These are phyloP conservation scores for Pyrrhia umbra DNA, from an alignment of 2,888 invertebrate species.

Conservation along the genomic window DNA sequence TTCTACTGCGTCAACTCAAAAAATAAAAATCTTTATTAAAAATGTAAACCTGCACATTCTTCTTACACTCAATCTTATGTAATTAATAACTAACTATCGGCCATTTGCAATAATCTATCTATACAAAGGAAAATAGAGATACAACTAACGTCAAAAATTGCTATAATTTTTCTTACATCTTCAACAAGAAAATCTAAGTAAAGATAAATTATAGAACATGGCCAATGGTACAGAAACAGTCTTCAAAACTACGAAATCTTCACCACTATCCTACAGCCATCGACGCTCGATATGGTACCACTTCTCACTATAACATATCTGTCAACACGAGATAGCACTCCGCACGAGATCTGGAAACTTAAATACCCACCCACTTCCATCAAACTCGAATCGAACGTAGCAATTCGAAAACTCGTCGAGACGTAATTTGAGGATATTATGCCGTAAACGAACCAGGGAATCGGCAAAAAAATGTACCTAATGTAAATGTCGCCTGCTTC, in stretches of 20 bases:
- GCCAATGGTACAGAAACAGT: too few relatives aligned
- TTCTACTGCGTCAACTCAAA: neutral
- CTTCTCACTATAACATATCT: slow-evolving; percentile 39
- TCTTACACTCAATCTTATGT: too few relatives aligned
- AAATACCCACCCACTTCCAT: slow-evolving; percentile 49
- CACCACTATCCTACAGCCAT: neutral
- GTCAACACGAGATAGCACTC: slow-evolving; percentile 56
- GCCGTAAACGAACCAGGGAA: slow-evolving; percentile 65
- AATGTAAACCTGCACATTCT: too few relatives aligned
- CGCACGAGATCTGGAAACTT: slow-evolving; percentile 47
- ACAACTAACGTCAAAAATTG: too few relatives aligned
- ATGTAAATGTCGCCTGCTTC: slow-evolving; percentile 55
- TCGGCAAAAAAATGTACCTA: slow-evolving; percentile 56
- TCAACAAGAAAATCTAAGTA: too few relatives aligned
- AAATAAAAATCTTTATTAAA: neutral
- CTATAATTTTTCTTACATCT: too few relatives aligned
- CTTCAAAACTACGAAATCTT: neutral
- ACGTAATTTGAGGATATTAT: slow-evolving; percentile 66
- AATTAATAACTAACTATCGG: too few relatives aligned
- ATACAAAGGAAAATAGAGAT: too few relatives aligned
- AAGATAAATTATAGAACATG: too few relatives aligned
- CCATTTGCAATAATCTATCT: too few relatives aligned
- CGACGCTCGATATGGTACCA: slow-evolving; percentile 10
- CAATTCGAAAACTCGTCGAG: slow-evolving; percentile 61
- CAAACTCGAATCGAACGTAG: slow-evolving; percentile 59